Evolutionary conservation across 2,888 invertebrate genomes (phyloP).

Genomic region (Hermaeophaga mercurialis): DNA sequence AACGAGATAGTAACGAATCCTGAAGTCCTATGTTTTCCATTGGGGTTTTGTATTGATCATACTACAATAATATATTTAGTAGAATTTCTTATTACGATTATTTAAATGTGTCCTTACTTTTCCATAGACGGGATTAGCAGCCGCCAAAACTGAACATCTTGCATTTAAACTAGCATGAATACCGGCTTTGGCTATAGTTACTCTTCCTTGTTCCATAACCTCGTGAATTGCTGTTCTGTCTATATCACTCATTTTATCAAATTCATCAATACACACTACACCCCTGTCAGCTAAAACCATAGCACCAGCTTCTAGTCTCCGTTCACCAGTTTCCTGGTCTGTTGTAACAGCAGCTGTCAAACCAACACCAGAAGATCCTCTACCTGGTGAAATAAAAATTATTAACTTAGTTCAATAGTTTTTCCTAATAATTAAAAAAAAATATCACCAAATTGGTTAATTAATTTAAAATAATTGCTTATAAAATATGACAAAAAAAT

Average conservation of each 20-base stretch:
- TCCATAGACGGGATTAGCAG: slow-evolving; percentile 99
- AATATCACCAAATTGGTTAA: neutral
- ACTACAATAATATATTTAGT: slow-evolving; percentile 67
- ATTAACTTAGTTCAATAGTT: too few species aligned
- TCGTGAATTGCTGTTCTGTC: slow-evolving; percentile 99
- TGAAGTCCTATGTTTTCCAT: slow-evolving; percentile 99
- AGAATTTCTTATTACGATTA: slow-evolving; percentile 8
- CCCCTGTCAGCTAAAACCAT: slow-evolving; percentile 99
- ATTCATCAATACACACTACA: slow-evolving; percentile 85
- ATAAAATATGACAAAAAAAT: neutral
- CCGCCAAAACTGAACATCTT: slow-evolving; percentile 95
- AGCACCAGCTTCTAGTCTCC: slow-evolving; percentile 92
- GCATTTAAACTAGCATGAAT: slow-evolving; percentile 98
- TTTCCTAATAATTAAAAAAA: neutral
- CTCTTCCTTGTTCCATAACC: slow-evolving; percentile 98
- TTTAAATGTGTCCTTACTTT: slow-evolving; percentile 64
- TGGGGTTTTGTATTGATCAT: slow-evolving; percentile 98
- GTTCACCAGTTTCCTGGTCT: slow-evolving; percentile 84
- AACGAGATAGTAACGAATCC: slow-evolving; percentile 95
- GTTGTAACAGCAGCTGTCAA: slow-evolving; percentile 97
- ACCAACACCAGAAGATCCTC: slow-evolving; percentile 98
- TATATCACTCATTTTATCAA: slow-evolving; percentile 99
- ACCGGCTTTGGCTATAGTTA: slow-evolving; percentile 98
- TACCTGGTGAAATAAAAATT: slow-evolving; percentile 56
- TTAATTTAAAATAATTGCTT: neutral